Percentiles rank a stretch among this genome's conserved stretches.
Evolutionary conservation across 2,113 vertebrate genomes (phyloP).

Genomic region (Microcebus murinus): DNA sequence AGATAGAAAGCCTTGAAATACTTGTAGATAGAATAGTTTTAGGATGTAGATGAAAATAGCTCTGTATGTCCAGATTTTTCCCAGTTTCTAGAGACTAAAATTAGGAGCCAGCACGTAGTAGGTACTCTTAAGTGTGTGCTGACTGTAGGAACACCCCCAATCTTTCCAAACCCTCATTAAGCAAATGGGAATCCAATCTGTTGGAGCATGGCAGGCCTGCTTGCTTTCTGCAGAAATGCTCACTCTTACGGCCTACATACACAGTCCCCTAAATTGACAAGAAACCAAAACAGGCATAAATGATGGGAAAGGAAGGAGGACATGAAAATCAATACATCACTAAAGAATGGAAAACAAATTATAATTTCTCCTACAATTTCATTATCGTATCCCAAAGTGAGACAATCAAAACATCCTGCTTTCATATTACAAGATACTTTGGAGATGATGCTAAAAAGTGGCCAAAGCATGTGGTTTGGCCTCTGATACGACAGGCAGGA

Average conservation of each 20-base stretch:
- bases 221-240: background rate
- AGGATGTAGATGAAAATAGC: background rate
- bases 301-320: background rate
- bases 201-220: no score
- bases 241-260: background rate
- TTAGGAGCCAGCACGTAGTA: background rate
- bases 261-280: background rate
- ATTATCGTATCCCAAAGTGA: background rate
- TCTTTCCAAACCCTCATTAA: background rate
- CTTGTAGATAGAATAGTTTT: background rate
- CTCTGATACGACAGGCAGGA: background rate
- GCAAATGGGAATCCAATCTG: background rate
- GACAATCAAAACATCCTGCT: background rate
- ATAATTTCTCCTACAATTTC: background rate
- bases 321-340: background rate
- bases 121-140: background rate
- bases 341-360: background rate
- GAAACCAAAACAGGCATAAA: background rate
- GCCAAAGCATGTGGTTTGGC: background rate
- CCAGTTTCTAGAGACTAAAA: background rate
- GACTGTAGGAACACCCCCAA: background rate
- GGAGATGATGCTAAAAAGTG: background rate
- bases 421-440: background rate
- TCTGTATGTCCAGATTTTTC: background rate
- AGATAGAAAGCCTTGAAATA: constrained; percentile 16